Conservation (phyloP, 2,888 invertebrate species). For the Cremastobaeus sp. region DNA sequence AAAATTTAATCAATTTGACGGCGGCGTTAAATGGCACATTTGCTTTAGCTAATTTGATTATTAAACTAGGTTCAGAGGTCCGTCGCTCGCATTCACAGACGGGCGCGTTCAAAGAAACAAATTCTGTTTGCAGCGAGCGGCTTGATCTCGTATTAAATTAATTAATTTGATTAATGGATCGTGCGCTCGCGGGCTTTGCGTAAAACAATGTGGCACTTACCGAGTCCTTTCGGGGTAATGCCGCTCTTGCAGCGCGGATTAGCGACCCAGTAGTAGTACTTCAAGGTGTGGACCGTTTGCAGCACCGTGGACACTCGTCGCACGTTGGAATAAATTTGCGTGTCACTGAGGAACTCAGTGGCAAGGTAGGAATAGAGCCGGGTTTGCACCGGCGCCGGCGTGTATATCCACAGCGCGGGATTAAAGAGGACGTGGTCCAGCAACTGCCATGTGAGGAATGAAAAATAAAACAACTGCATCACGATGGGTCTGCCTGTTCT, state of each 20-base stretch:
- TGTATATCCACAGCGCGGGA: constrained; percentile 99
- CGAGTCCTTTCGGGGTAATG: constrained; percentile 95
- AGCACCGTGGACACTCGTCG: constrained; percentile 97
- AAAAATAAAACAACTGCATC: constrained; percentile 92
- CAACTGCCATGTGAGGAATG: constrained; percentile 95
- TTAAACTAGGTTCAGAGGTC: too few species aligned
- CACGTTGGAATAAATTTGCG: constrained; percentile 98
- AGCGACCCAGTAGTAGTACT: constrained; percentile 99
- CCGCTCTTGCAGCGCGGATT: constrained; percentile 97
- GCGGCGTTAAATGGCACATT: too few species aligned
- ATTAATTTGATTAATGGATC: neutral
- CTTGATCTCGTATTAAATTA: too few species aligned
- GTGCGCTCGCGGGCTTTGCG: too few species aligned
- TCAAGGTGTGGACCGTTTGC: constrained; percentile 98
- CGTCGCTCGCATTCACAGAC: too few species aligned
- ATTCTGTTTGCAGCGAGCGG: too few species aligned
- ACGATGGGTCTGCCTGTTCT: constrained; percentile 79
- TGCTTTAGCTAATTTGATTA: too few species aligned
- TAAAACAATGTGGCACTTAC: constrained; percentile 83
- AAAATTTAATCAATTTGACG: too few species aligned
- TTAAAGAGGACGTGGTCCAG: constrained; percentile 99
- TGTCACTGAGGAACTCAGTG: constrained; percentile 98
- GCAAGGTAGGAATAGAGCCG: constrained; percentile 98
- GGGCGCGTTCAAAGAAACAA: too few species aligned
- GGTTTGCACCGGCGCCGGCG: constrained; percentile 96